Evolutionary conservation across 2,888 invertebrate species (phyloP), one percentile per base, ranked within the genome.

Genomic region (Chloroclysta siterata): DNA sequence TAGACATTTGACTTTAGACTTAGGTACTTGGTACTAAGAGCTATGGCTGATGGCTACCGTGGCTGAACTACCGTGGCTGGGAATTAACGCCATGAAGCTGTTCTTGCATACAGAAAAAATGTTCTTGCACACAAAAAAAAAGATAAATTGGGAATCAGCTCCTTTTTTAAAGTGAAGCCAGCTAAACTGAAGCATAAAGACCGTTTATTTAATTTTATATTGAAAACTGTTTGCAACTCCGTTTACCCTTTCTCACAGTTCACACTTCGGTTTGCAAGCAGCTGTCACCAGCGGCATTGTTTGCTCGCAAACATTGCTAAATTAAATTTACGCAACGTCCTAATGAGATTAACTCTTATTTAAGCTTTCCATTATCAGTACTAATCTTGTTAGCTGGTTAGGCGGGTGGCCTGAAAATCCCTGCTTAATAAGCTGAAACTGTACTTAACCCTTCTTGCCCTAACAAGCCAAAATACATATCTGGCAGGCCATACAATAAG

Each of bases 281-380:
- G 36, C 61, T 61, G 53, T 58, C 57, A 42, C 51, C 62, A 57
- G 57, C 53, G 53, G 57, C 63, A 63, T 63, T 63, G 48, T 63
- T 63, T 53, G 48, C 67, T 70, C 69, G 65, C 62, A 73, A 70
- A 72, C 71, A 74, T 70, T 56, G 65, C 70, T 62, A 71, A 79
- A 77, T 81, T 79, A 76, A 79, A 81, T 80, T 79, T 79, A 75
- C 73, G 76, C 74, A 76, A 76, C 75, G 67, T 66, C 67, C 74
- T 78, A 79, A 83, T 74, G 68, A 75, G 77, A 81, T 82, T 79
- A 81, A 72, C 75, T 70, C 76, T 77, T 80, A 82, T 81, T 79
- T 80, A 73, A 77, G 71, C 78, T 77, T 79, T 78, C 78, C 74
- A 61, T 75, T 76, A 75, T 74, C 80, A 82, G 83, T 79, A 22